Base-by-base conservation (phyloP, 2,113 vertebrate species). In the Forbesichthys papilliferus region DNA sequence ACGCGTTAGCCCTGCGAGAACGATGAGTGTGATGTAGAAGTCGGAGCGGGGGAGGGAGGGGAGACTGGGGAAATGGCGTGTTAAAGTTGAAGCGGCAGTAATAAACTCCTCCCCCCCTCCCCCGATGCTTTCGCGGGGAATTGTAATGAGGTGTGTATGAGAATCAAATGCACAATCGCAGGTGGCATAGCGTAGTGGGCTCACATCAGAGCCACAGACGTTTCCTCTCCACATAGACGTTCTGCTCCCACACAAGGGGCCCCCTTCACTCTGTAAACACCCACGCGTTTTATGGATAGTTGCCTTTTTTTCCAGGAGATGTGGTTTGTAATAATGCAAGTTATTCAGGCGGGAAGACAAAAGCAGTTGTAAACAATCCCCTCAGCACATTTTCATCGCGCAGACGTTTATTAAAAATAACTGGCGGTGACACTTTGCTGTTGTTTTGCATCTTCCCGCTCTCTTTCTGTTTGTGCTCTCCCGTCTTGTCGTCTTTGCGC, bases 81-180 rank as follows among this genome's bases (percentile, higher is more conserved):
- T 64, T 71, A 62, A 81, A 84, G 75, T 85, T 77, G 72, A 66
- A 79, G 79, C 74, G 58, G 80, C 60, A n/a, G 74, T 87, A 86
- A 88, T 86, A 75, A 84, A 84, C 88, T 82, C 58, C 9, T 27
- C 27, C 27, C 27, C 36, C 36, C 36, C 36, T 8, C 5, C 70
- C 57, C 49, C 9, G 59, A 63, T 55, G 42, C 68, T 66, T 87
- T 57, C 6, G 63, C 16, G 48, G 52, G 47, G 48, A 82, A 83
- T 85, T 76, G 74, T 85, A 90, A 88, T 86, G 79, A 83, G 81
- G 68, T 33, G 61, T 73, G 65, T 69, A 66, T 14, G 8, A 67
- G 82, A 79, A 78, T 78, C 69, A 59, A 66, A 64, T 62, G 55
- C 62, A 46, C 74, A 66, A 65, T 71, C 11, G 58, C 72, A 78